Percentiles rank a stretch among this genome's conserved stretches.
phyloP scores from a whole-genome alignment of 2,113 vertebrate genomes.

The Gymnogyps californianus region DNA sequence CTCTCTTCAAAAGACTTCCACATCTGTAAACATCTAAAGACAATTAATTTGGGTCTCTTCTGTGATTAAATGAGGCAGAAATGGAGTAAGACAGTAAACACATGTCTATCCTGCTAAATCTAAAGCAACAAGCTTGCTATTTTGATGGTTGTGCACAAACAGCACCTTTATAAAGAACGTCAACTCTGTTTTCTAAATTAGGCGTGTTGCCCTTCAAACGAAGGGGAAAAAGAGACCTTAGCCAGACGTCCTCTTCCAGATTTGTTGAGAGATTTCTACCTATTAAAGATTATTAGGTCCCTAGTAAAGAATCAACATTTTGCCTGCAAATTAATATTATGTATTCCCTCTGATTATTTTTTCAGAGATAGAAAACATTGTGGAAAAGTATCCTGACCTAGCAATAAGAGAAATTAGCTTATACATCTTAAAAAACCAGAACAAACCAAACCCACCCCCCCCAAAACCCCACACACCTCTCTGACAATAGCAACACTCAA shows the following conservation, averaged over 20 bases:
- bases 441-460: not conserved
- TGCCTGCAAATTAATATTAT: not conserved
- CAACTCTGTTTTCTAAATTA: not conserved
- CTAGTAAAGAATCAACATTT: not conserved
- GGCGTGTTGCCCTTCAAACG: not conserved
- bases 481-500: not conserved
- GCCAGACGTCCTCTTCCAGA: not conserved
- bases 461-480: fast-evolving
- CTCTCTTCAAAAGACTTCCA: not conserved
- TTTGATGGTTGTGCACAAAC: not conserved
- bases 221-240: not conserved
- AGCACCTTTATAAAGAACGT: not conserved
- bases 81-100: not conserved
- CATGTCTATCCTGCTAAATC: not conserved
- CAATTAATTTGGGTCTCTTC: not conserved
- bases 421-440: not conserved
- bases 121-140: not conserved
- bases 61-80: not conserved
- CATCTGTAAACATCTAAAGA: not conserved
- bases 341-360: not conserved
- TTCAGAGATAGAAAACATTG: not conserved
- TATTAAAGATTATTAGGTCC: not conserved
- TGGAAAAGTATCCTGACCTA: not conserved
- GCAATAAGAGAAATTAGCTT: not conserved
- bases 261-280: not conserved